A percentile compares a stretch with the other conserved stretches of the same genome.
phyloP scores from a whole-genome alignment of 2,888 invertebrate species.

The Megamerina dolium region DNA sequence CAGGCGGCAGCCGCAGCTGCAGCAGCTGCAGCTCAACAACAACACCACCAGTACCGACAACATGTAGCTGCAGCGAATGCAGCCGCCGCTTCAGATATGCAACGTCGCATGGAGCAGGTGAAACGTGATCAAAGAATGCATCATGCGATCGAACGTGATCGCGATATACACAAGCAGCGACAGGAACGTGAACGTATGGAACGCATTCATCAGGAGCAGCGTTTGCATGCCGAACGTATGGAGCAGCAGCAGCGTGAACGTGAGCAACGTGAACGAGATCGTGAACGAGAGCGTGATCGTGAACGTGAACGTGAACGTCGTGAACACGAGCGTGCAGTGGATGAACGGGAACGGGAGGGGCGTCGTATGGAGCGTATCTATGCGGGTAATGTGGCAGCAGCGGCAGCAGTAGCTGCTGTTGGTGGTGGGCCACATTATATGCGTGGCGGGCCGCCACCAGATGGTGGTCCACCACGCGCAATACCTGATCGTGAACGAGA shows the following conservation, averaged over 20 bases:
- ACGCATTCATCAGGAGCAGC: conserved; percentile 37
- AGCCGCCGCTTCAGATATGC: conserved; percentile 32
- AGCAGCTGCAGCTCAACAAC: conserved; percentile 36
- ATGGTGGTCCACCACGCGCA: conserved; percentile 42
- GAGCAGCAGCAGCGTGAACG: conserved; percentile 35
- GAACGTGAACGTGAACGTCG: conserved; percentile 33
- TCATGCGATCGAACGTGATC: conserved; percentile 41
- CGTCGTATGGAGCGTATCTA: conserved; percentile 40
- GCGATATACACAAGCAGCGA: conserved; percentile 39
- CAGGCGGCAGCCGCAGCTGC: conserved; percentile 41
- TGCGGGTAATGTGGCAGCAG: conserved; percentile 29
- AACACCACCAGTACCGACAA: conserved; percentile 34
- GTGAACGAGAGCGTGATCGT: conserved; percentile 34
- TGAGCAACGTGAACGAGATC: conserved; percentile 33
- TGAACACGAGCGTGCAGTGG: conserved; percentile 37
- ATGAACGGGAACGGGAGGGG: conserved; percentile 39
- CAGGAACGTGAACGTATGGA: conserved; percentile 40
- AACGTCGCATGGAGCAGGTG: conserved; percentile 34
- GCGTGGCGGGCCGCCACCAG: conserved; percentile 36
- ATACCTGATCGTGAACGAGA: conserved; percentile 46
- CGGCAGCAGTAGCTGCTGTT: conserved; percentile 27
- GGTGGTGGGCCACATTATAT: conserved; percentile 35
- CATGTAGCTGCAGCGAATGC: conserved; percentile 26
- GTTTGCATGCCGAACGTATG: conserved; percentile 36
- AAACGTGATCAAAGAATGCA: conserved; percentile 40